Evolutionary conservation across 2,113 vertebrate genomes (phyloP), one percentile per base, ranked within the genome.

Genomic region (Arizona elegans): DNA sequence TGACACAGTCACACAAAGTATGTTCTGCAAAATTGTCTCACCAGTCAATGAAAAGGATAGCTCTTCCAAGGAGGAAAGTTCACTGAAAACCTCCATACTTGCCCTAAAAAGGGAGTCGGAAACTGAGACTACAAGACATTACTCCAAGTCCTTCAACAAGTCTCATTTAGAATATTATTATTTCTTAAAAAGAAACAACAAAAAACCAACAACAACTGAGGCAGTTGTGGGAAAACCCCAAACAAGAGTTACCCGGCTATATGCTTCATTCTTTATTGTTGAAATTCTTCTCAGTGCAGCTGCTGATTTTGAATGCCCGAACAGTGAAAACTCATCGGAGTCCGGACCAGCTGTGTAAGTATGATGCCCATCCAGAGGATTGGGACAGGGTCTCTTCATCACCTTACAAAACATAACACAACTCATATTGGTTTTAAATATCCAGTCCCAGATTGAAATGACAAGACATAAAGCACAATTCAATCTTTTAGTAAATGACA

Each of bases 271-370:
- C 50, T 94, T 92, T 59, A 91, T 88, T 8, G 65, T 5, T 88
- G 89, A 92, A 53, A 91, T 55, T 95, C 96, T 23, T 94, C 13
- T 89, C 91, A 94, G 86, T 95, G 90, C 50, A 95, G 1, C 3
- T 92, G 54, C 96, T 94, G 95, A 97, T 96, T 96, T 95, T 93
- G 85, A 95, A 92, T 70, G 24, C 93, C 93, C 8, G 52, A 86
- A 92, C 88, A 0, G 0, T 93, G 81, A 29, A 70, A 21, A 55
- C 91, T 97, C 97, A 99, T 97, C 98, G 98, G 96, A 99, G 99
- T 95, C 99, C 99, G 4, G 99, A 99, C 99, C 99, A 99, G 96
- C 99, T 99, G 97, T 99, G 99, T n/a, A 99, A 98, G 90, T 99
- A 99, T 0, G 99, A 99, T 33, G 98, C 97, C 99, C 99, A 99